Evolutionary conservation across 2,888 invertebrate genomes (phyloP).

Genomic region (Tetrapedia diversipes): DNA sequence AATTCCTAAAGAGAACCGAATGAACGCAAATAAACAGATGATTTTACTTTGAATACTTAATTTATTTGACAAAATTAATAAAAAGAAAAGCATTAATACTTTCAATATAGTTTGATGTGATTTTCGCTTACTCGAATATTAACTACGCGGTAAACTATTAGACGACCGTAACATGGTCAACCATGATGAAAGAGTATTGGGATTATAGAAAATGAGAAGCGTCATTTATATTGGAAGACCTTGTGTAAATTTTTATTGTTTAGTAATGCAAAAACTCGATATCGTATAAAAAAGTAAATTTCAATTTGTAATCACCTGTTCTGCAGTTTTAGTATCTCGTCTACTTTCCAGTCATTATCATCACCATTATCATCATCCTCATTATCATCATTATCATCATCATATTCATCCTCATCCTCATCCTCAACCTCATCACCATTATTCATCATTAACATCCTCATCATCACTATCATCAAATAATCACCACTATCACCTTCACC

Average conservation of each 20-base stretch:
- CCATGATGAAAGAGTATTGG: not conserved
- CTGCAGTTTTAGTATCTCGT: conserved; percentile 56
- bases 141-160: not conserved
- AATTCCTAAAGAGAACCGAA: not conserved
- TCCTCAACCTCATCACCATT: conserved; percentile 41
- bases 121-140: not conserved
- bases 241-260: conserved; percentile 21
- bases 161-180: not conserved
- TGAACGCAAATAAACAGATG: not conserved
- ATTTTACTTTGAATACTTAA: not conserved
- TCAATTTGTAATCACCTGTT: conserved; percentile 67
- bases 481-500: conserved; percentile 29
- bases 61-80: not conserved
- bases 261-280: conserved; percentile 25
- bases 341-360: conserved; percentile 58
- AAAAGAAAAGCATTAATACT: not conserved
- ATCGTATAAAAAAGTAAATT: conserved; percentile 54
- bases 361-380: conserved; percentile 24
- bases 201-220: conserved; percentile 11
- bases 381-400: conserved; percentile 27
- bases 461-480: conserved; percentile 24
- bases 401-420: conserved; percentile 45
- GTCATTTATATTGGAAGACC: conserved; percentile 3
- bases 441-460: conserved; percentile 30
- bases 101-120: not conserved